Percentiles rank a stretch among this genome's conserved stretches.
phyloP scores from a whole-genome alignment of 1,140 invertebrate genomes.

The Brachionus plicatilis region DNA sequence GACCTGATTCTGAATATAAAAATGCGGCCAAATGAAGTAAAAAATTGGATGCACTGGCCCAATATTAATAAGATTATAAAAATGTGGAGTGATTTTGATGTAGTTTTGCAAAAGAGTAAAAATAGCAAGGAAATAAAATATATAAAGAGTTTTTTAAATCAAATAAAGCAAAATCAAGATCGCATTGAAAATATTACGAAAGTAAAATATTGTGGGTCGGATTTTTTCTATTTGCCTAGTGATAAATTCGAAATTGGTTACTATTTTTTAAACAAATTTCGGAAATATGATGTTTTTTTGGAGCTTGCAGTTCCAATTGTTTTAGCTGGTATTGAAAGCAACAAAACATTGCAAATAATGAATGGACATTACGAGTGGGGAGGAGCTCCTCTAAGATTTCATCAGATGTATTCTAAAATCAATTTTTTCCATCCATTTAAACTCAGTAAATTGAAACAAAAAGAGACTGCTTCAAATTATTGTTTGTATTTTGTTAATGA shows the following conservation, averaged over 20 bases:
- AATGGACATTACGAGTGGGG: neutral
- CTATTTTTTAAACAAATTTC: neutral
- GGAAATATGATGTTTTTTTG: neutral
- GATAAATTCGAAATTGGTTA: neutral
- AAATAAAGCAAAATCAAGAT: neutral
- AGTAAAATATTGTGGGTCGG: neutral
- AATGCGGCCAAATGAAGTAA: neutral
- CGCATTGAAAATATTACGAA: neutral
- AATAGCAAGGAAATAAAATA: neutral
- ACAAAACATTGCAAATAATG: neutral
- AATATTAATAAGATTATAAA: neutral
- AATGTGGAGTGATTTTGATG: neutral
- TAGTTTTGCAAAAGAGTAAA: neutral
- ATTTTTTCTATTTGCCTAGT: neutral
- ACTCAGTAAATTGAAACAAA: neutral
- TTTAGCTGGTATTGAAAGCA: neutral
- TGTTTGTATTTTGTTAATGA: neutral
- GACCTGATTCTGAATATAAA: neutral
- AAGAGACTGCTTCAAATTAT: neutral
- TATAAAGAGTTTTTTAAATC: neutral
- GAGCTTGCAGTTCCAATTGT: neutral
- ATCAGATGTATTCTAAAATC: neutral
- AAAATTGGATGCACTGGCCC: neutral
- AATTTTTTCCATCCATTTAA: slow-evolving; percentile 7
- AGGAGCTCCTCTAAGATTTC: neutral